phyloP scores from a whole-genome alignment of 2,888 invertebrate genomes.

The Nomada goodeniana region DNA sequence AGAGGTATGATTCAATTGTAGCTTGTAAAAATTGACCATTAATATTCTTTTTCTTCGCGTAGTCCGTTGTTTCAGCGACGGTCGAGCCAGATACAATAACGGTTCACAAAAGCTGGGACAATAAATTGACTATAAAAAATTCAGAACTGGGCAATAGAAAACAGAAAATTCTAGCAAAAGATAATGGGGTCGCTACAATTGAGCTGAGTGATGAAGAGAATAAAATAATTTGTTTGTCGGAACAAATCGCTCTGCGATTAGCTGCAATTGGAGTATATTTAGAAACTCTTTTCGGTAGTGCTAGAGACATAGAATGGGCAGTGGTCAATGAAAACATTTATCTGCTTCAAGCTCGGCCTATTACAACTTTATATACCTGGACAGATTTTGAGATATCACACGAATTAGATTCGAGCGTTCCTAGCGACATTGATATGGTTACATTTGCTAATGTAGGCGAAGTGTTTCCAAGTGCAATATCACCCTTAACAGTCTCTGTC shows the following conservation, averaged over 20 bases:
- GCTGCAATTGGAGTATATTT: constrained; percentile 87
- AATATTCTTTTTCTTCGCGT: constrained; percentile 36
- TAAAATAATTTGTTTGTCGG: constrained; percentile 85
- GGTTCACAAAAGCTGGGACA: constrained; percentile 85
- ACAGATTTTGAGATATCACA: constrained; percentile 92
- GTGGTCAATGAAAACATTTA: constrained; percentile 87
- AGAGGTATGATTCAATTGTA: constrained; percentile 86
- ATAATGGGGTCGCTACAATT: constrained; percentile 83
- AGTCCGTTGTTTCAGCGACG: constrained; percentile 92
- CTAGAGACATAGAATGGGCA: constrained; percentile 94
- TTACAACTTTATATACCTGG: constrained; percentile 90
- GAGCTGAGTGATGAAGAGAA: constrained; percentile 84
- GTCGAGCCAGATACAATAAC: constrained; percentile 91
- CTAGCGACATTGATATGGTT: constrained; percentile 88
- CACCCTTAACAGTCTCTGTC: constrained; percentile 86
- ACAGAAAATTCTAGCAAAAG: constrained; percentile 85
- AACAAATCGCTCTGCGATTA: constrained; percentile 86
- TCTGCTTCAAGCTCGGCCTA: constrained; percentile 91
- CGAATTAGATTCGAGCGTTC: constrained; percentile 90
- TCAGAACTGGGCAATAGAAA: constrained; percentile 86
- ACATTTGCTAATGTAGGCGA: constrained; percentile 92
- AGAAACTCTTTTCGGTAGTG: constrained; percentile 89
- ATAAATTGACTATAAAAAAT: constrained; percentile 84
- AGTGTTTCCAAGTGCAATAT: constrained; percentile 88
- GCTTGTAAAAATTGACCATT: not conserved